Base-by-base conservation (phyloP, 2,888 invertebrate genomes). In the Drosophila fulvimacula region DNA sequence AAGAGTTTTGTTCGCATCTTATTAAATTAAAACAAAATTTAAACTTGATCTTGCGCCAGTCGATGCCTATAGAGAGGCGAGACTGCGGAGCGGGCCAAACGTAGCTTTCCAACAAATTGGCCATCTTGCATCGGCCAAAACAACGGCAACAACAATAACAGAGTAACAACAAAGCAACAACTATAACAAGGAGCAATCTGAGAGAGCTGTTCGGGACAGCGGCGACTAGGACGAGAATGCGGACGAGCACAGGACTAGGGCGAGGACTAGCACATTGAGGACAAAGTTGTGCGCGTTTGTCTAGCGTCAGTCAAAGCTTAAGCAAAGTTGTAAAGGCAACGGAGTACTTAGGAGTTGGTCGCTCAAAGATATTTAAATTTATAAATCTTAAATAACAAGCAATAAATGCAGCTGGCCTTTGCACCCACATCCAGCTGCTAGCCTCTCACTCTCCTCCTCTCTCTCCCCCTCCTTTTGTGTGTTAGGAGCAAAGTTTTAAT, bases 361-460 rank as follows among this genome's bases (percentile, higher is more conserved):
- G 83, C 86, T 67, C 80, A 79, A 76, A 88, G 80, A 85, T 88
- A 81, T 85, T 81, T 82, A 79, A 85, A 88, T 81, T 79, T 82
- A 85, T 81, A 81, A 87, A 87, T 81, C 88, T 84, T 81, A 87
- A 81, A 84, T 87, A 81, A 87, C 81, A 88, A 84, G 88, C 88
- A 81, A 81, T 81, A 81, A 84, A 87, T 88, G 81, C 87, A 78
- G 56, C 65, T 73, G 64, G 41, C 39, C 58, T 59, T 36, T 41
- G 53, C 36, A 51, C n/a, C 21, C 66, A 41, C 19, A 11, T 3
- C n/a, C 46, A 48, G 46, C 46, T 48, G 46, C 17, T 6, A 17
- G 46, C 46, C 30, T 48, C 46, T 6, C 46, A 30, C 48, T 5
- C n/a, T 30, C 1, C 27, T 27, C 27, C 6, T 10, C 19, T 17